Percentiles rank a stretch among this genome's conserved stretches.
phyloP scores from a whole-genome alignment of 2,888 invertebrate species.

The Sclerodermus sp. region DNA sequence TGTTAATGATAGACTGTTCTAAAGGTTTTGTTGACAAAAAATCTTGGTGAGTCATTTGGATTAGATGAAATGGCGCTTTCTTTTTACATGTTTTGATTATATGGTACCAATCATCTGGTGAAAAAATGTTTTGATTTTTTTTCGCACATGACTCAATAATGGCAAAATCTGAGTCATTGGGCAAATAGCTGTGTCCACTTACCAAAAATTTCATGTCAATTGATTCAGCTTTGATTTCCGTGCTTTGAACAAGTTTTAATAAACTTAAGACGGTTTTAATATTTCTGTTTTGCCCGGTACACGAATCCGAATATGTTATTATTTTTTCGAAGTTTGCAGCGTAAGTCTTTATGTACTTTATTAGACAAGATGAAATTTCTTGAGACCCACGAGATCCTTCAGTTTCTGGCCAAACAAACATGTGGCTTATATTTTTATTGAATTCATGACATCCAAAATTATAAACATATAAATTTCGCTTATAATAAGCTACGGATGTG shows the following conservation, averaged over 20 bases:
- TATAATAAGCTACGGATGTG: constrained; percentile 25
- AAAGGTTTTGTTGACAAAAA: constrained; percentile 26
- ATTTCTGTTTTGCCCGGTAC: constrained; percentile 17
- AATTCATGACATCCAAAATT: constrained; percentile 24
- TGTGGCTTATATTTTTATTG: constrained; percentile 28
- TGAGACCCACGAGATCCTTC: constrained; percentile 32
- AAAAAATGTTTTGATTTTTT: constrained; percentile 23
- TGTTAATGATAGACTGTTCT: constrained; percentile 30
- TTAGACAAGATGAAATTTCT: constrained; percentile 23
- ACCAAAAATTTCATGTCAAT: constrained; percentile 25
- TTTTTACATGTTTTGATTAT: constrained; percentile 20
- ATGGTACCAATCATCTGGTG: constrained; percentile 21
- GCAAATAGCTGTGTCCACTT: constrained; percentile 20
- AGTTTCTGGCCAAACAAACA: constrained; percentile 29
- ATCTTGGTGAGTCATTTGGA: constrained; percentile 31
- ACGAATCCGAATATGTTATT: constrained; percentile 19
- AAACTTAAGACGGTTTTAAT: constrained; percentile 13
- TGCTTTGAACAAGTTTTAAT: constrained; percentile 19
- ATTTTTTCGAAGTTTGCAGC: constrained; percentile 18
- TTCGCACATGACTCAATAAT: constrained; percentile 18
- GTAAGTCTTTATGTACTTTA: constrained; percentile 22
- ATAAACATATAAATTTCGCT: constrained; percentile 22
- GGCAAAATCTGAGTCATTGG: constrained; percentile 20
- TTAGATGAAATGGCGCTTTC: constrained; percentile 27
- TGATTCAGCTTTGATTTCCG: constrained; percentile 21